Base-by-base conservation (phyloP, 2,797 vertebrate genomes). In the Lacerta agilis region DNA sequence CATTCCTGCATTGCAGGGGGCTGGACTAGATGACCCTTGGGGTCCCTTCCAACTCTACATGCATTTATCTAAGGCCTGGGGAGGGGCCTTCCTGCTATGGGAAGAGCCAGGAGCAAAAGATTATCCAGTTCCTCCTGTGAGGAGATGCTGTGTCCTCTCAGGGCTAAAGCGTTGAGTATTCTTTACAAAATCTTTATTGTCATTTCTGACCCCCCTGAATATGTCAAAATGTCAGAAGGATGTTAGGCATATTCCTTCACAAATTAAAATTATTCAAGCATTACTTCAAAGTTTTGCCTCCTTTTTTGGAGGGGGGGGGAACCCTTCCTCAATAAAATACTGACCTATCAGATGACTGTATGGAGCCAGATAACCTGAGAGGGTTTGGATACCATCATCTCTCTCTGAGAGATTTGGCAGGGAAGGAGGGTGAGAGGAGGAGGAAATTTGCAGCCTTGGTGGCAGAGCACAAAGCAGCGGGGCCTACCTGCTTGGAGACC, bases 401-500 rank as follows among this genome's bases (percentile, higher is more conserved):
- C 20, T 7, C 27, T 43, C 25, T 49, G 71, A 81, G 23, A 43
- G 82, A 55, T 3, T 9, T 13, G 0, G 9, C 9, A 27, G 43
- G 11, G 67, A 36, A 75, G 41, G 20, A 45, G 25, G 49, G 49
- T 1, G 1, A 73, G 15, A 27, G 49, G 61, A 76, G n/a, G 33
- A 23, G 64, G 17, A 27, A 3, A 71, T 64, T 25, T 38, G 43
- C 38, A 61, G 43, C 9, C n/a, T 82, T 9, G 38, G n/a, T 83
- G 66, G 66, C 73, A 29, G 67, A 66, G 27, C 38, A n/a, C 58
- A 18, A 66, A 72, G 69, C 79, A 7, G 20, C 43, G 41, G 49
- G 64, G 89, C 97, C 93, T 90, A 99, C 99, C 95, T 99, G 98
- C 94, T 98, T 99, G 86, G 98, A 98, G 92, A 99, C 94, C 29